phyloP scores from a whole-genome alignment of 2,797 vertebrate species.

The Enteromius fasciolatus region DNA sequence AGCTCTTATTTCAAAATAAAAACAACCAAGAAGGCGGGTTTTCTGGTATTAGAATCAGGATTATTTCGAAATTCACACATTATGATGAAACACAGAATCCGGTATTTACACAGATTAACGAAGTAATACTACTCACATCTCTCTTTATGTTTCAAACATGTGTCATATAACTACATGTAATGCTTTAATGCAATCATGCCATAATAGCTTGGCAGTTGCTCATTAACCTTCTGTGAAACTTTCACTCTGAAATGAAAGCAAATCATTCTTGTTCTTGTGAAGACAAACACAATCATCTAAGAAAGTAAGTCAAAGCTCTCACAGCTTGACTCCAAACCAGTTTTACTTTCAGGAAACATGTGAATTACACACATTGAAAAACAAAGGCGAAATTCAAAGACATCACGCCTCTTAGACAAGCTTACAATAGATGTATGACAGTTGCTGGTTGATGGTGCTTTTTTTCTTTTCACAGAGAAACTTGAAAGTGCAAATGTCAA shows the following conservation, averaged over 20 bases:
- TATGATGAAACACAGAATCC: background rate
- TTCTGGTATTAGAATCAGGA: background rate
- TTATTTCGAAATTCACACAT: background rate
- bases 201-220: conserved; percentile 33
- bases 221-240: conserved; percentile 29
- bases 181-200: background rate
- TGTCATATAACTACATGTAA: background rate
- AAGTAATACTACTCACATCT: background rate
- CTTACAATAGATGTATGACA: conserved; percentile 34
- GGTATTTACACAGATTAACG: background rate
- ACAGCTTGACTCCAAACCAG: conserved; percentile 35
- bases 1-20: background rate
- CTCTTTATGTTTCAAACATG: background rate
- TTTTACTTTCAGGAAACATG: conserved; percentile 17
- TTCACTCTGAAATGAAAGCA: conserved; percentile 46
- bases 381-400: conserved; percentile 30
- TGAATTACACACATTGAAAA: conserved; percentile 26
- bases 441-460: background rate
- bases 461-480: conserved; percentile 19
- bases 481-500: conserved; percentile 25
- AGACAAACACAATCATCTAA: conserved; percentile 19
- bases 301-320: conserved; percentile 35
- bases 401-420: conserved; percentile 23
- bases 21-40: background rate
- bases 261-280: conserved; percentile 29